These are phyloP conservation scores for Hymenochirus boettgeri DNA, from an alignment of 2,113 vertebrate genomes.

Conservation along the genomic window DNA sequence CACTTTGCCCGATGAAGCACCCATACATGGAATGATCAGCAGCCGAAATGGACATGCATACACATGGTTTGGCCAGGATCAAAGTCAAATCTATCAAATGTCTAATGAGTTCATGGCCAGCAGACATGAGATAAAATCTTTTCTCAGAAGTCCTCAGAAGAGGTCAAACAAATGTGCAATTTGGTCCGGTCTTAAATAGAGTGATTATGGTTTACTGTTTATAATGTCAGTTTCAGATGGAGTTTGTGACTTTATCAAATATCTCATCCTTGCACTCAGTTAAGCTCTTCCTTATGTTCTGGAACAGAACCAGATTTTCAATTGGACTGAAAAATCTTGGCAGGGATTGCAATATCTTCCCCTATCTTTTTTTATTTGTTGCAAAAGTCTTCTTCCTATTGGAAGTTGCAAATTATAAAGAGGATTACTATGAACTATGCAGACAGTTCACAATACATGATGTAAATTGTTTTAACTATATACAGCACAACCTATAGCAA, in stretches of 20 bases:
- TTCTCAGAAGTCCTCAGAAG: neutral
- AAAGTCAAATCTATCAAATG: too few relatives aligned
- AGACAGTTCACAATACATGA: too few relatives aligned
- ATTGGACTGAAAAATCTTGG: neutral
- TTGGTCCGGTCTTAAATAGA: neutral
- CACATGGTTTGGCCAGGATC: too few relatives aligned
- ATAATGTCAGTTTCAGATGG: neutral
- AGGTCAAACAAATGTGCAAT: neutral
- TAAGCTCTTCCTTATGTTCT: neutral
- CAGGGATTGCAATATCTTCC: neutral
- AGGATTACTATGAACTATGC: too few relatives aligned
- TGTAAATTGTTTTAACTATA: too few relatives aligned
- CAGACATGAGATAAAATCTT: neutral
- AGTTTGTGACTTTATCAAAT: neutral
- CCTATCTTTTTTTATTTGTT: neutral
- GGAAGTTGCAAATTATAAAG: too few relatives aligned
- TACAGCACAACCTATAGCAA: too few relatives aligned
- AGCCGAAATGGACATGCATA: too few relatives aligned
- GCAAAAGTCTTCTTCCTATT: too few relatives aligned
- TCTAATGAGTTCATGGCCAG: too few relatives aligned
- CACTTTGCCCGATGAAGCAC: too few relatives aligned
- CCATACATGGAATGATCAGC: too few relatives aligned
- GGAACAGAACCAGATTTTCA: neutral
- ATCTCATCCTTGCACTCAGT: neutral
- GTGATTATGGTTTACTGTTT: neutral